Base-by-base conservation (phyloP, 2,113 vertebrate species). In the Melanotaenia duboulayi region DNA sequence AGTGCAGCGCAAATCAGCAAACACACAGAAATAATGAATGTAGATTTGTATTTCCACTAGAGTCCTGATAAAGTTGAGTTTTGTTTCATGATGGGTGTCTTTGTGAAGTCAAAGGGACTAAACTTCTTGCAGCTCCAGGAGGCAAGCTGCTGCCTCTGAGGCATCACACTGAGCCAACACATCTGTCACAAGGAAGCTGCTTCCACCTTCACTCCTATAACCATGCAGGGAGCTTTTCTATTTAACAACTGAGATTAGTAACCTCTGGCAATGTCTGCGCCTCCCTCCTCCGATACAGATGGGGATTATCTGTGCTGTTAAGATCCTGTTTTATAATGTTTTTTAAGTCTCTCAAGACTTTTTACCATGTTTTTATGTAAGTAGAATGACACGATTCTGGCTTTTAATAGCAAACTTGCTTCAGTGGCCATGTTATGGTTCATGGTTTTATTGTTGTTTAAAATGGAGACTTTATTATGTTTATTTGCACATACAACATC, bases 261-360 rank as follows among this genome's bases (percentile, higher is more conserved):
- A 40, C 71, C 60, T 48, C 48, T 4, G n/a, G 71, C 71, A 52
- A 9, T 19, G 71, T 58, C 70, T 37, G 57, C 0, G 11, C 6
- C 63, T 50, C 11, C 1, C 32, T 1, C 32, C 22, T n/a, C 59
- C 24, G 40, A 16, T 62, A 17, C 40, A 62, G 23, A 25, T n/a
- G 25, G 25, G 60, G 42, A 48, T 62, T 62, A 48, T 48, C 46
- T 12, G n/a, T 20, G 24, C 7, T 63, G 60, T 32, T 49, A 5
- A 63, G n/a, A 35, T 24, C 20, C 4, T 1, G 48, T 24, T 1
- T 63, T 2, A 63, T 19, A 25, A 42, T 14, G 13, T 16, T 17
- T 14, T 14, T 12, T 4, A 22, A 11, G 20, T 22, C 49, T 11
- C 20, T 22, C 20, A 12, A 17, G 51, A 14, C 13, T 16, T 14